A percentile compares a stretch with the other conserved stretches of the same genome.
phyloP scores from a whole-genome alignment of 2,888 invertebrate genomes.

The Drosophila anceps region DNA sequence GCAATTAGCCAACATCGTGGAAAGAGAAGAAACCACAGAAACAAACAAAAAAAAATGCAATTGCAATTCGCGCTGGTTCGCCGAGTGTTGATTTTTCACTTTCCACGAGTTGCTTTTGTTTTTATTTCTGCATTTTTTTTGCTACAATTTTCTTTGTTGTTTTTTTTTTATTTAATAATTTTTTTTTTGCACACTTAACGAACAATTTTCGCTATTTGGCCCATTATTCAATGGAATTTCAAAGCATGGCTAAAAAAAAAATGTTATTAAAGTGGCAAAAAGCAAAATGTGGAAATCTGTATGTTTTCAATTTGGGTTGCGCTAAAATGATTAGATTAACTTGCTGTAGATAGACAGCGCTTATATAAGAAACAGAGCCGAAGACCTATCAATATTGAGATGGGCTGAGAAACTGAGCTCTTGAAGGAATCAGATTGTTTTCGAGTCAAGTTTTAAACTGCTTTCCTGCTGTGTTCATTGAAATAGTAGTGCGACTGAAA shows the following conservation, averaged over 20 bases:
- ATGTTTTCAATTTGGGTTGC: slow-evolving; percentile 15
- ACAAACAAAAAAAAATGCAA: slow-evolving; percentile 2
- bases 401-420: not conserved
- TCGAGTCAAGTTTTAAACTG: not conserved
- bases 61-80: slow-evolving; percentile 33
- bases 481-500: no score
- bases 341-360: not conserved
- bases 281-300: slow-evolving; percentile 25
- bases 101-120: slow-evolving; percentile 31
- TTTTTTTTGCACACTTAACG: slow-evolving; percentile 37
- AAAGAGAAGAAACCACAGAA: slow-evolving; percentile 6
- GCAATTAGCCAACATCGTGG: slow-evolving; percentile 75
- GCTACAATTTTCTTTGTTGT: not conserved
- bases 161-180: not conserved
- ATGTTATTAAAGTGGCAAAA: slow-evolving; percentile 7
- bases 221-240: slow-evolving; percentile 47
- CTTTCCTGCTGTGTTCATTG: no score
- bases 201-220: slow-evolving; percentile 59
- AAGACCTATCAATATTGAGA: not conserved
- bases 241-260: not conserved
- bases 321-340: slow-evolving; percentile 7
- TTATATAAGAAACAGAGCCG: slow-evolving; percentile 11
- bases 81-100: slow-evolving; percentile 58
- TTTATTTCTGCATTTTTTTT: not conserved
- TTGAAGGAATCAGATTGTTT: not conserved